Base-by-base conservation (phyloP, 2,797 vertebrate genomes). In the Macroramphosus scolopax region DNA sequence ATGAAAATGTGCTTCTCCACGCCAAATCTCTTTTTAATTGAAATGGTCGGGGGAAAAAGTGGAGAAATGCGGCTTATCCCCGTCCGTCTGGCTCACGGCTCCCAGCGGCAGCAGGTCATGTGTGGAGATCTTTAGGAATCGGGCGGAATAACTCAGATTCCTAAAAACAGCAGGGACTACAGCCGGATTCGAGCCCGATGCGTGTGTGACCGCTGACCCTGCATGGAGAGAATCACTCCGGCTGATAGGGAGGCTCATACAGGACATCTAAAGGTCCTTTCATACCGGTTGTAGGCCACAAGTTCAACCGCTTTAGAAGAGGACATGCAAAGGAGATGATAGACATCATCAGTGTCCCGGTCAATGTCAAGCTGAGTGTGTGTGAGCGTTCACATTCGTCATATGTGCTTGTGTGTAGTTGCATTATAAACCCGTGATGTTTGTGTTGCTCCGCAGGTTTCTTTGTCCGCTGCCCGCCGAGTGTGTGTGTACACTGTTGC, bases 1-100 rank as follows among this genome's bases (percentile, higher is more conserved):
- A 69, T 70, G 72, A 78, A 88, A 86, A 86, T 78, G 78, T 72
- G 78, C 79, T 87, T 89, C 88, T 84, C 68, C 80, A 76, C 70
- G 69, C 84, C 72, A 92, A 92, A 92, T 90, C 89, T 91, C 88
- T 89, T 91, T 92, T 91, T 91, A 92, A 91, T 88, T 90, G 87
- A 90, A 90, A 80, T 74, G 49, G 64, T 53, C 62, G 64, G 60
- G 34, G 62, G 42, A 64, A 22, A 87, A 78, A 68, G 48, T 33
- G 36, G 48, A 69, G 63, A 77, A 81, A 81, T 72, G 64, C 76
- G 74, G 89, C 89, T 91, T 90, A 91, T 87, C 84, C 76, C 58
- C 12, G 63, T 84, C 78, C 69, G 54, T 78, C 62, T 55, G 69
- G 74, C 76, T 58, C 33, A 13, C 20, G 56, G 75, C 81, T 82